Conservation (phyloP, 1,140 invertebrate species). For the Homarus americanus region DNA sequence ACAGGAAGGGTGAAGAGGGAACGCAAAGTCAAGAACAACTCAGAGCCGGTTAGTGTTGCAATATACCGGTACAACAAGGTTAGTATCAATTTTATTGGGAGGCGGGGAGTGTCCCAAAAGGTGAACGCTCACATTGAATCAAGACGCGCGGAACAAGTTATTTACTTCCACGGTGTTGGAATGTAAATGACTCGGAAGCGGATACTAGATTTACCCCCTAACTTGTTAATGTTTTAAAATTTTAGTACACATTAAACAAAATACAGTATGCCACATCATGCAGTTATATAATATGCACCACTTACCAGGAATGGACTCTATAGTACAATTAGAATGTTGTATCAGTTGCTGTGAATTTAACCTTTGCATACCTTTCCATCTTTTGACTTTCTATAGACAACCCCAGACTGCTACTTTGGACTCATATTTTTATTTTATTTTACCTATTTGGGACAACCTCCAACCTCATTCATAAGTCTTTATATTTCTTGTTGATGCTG, state of each 20-base stretch:
- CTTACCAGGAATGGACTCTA: background rate
- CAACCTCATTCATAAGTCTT: background rate
- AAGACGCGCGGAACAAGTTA: background rate
- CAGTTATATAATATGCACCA: background rate
- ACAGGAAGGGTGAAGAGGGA: conserved; percentile 58
- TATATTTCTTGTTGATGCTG: conserved; percentile 12
- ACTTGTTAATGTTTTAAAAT: background rate
- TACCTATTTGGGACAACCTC: conserved; percentile 32
- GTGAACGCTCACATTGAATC: conserved; percentile 2
- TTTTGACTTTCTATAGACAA: background rate
- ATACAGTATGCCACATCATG: background rate
- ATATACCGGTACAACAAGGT: conserved; percentile 48
- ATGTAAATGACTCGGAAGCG: background rate
- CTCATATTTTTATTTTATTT: conserved; percentile 2
- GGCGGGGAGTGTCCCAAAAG: conserved; percentile 41
- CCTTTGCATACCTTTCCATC: background rate
- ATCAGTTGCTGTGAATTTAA: background rate
- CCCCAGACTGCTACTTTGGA: background rate
- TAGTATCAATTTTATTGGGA: conserved; percentile 20
- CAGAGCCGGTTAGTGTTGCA: conserved; percentile 65
- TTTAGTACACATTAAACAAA: background rate
- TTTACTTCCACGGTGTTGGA: background rate
- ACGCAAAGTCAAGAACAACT: conserved; percentile 65
- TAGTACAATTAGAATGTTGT: background rate
- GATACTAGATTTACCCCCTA: background rate